A percentile compares a stretch with the other conserved stretches of the same genome.
These are phyloP conservation scores for Subanguina moxae DNA, from an alignment of 1,140 invertebrate species.

Conservation along the genomic window DNA sequence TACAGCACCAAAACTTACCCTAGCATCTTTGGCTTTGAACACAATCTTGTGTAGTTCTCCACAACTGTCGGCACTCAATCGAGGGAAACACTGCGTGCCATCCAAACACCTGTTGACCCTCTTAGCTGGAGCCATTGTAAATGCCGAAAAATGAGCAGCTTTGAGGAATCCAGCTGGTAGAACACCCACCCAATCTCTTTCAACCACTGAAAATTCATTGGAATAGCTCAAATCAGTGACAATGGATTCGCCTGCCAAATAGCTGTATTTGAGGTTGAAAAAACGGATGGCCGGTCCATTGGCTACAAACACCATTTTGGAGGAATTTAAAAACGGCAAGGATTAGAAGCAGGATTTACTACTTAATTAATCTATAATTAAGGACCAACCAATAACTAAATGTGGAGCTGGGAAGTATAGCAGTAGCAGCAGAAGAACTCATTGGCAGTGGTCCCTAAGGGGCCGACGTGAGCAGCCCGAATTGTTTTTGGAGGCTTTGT, in stretches of 20 bases:
- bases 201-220: slow-evolving; percentile 8
- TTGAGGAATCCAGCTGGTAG: slow-evolving; percentile 12
- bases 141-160: slow-evolving; percentile 14
- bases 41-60: slow-evolving; percentile 18
- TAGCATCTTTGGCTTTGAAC: slow-evolving; percentile 15
- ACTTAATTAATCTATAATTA: too few relatives aligned
- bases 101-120: neutral
- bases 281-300: slow-evolving; percentile 9
- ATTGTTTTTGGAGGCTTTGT: neutral
- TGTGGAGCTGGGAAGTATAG: too few relatives aligned
- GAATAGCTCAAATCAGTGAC: slow-evolving; percentile 14
- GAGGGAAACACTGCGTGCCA: neutral
- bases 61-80: neutral
- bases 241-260: slow-evolving; percentile 6
- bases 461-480: neutral
- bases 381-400: too few relatives aligned
- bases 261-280: slow-evolving; percentile 18
- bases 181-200: slow-evolving; percentile 17
- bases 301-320: neutral
- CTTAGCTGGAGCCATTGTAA: slow-evolving; percentile 13
- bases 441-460: neutral
- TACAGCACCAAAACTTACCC: neutral
- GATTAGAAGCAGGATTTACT: too few relatives aligned
- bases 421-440: too few relatives aligned
- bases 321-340: too few relatives aligned